phyloP scores from a whole-genome alignment of 2,113 vertebrate genomes.

The Peromyscus polionotus region DNA sequence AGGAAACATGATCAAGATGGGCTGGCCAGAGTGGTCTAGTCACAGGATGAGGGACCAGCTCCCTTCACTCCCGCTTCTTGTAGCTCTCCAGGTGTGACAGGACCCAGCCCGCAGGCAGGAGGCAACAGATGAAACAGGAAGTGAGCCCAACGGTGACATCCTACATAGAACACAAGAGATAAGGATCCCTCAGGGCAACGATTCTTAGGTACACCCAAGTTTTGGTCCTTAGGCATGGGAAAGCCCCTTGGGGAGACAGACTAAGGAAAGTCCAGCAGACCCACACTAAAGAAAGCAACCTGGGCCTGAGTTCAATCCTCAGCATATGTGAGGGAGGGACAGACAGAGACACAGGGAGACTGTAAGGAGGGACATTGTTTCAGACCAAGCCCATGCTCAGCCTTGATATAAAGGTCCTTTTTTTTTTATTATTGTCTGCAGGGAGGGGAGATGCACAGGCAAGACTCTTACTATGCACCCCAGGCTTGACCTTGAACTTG shows the following conservation, averaged over 20 bases:
- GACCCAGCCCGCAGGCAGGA: conserved; percentile 79
- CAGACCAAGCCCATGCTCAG: neutral
- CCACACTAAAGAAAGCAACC: neutral
- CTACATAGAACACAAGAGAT: conserved; percentile 60
- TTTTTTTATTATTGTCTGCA: neutral
- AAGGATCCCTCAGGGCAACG: conserved; percentile 24
- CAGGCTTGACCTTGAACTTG: neutral
- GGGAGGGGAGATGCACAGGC: neutral
- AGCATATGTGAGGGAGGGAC: too few species aligned
- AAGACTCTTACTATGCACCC: neutral
- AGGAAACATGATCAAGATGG: conserved; percentile 1
- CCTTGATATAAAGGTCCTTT: neutral
- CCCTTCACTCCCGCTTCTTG: conserved; percentile 81
- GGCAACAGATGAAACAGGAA: conserved; percentile 69
- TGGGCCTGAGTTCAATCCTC: neutral
- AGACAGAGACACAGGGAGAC: neutral
- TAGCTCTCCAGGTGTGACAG: conserved; percentile 81
- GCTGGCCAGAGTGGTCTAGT: neutral
- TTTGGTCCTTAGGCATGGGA: neutral
- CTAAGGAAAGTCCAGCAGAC: neutral
- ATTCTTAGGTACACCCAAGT: neutral
- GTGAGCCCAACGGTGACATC: conserved; percentile 69
- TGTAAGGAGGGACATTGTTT: neutral
- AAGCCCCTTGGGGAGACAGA: neutral
- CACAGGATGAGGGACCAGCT: neutral